Evolutionary conservation across 2,797 vertebrate species (phyloP), one percentile per base, ranked within the genome.

Genomic region (Pseudopleuronectes americanus): DNA sequence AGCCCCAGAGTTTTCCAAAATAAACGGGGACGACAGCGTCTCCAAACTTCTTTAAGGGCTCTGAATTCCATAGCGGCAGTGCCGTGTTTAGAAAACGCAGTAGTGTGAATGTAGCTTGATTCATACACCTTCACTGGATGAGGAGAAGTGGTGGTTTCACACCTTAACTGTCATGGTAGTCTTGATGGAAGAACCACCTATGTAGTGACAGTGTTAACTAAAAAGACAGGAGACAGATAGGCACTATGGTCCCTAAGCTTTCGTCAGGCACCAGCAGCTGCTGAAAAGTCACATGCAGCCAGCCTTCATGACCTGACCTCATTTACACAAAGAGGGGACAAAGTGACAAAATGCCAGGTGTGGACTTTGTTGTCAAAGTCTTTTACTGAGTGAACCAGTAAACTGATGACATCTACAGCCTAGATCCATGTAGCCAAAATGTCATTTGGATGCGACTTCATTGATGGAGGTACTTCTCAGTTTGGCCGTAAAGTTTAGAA

Each of bases 211-310:
- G 65, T 68, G 73, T 69, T 57, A 76, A 71, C 47, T 62, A 64
- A 66, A 43, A 67, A 67, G 48, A 70, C 68, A 53, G 75, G 79
- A 79, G 73, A 84, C 76, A 79, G 69, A 86, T 67, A 93, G 92
- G 93, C 93, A 94, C 93, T 87, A 89, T 84, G 92, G 91, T 93
- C 89, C 80, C 89, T 84, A 75, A 84, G 74, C 85, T 81, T 86
- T 85, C 86, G 84, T 87, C 76, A 54, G 86, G 83, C 77, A 80
- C 73, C 55, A 77, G 75, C 74, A 81, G 76, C 74, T 79, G 81
- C 71, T 84, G 79, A 75, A 84, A 80, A 63, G 59, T 86, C 79
- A 79, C 57, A 76, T 81, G 68, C 75, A 87, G 63, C 74, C 58
- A 69, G 49, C 78, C 43, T 64, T 71, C 66, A 65, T 53, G 13